These are phyloP conservation scores for Phalacrocorax pelagicus DNA, from an alignment of 2,113 vertebrate genomes.

Conservation along the genomic window DNA sequence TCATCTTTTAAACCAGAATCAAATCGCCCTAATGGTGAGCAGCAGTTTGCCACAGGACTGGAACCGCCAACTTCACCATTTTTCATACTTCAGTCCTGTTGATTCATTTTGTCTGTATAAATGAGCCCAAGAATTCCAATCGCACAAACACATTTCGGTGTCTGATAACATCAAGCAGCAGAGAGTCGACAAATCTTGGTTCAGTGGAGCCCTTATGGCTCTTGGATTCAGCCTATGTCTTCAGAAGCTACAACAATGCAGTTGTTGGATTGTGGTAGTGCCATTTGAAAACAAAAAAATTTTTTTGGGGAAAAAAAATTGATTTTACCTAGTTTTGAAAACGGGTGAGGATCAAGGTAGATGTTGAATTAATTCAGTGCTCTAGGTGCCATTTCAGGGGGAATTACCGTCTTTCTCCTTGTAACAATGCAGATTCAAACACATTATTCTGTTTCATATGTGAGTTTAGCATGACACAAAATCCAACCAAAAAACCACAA, in stretches of 20 bases:
- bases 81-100: not conserved
- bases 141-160: not conserved
- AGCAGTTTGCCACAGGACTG: not conserved
- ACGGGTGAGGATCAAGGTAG: not conserved
- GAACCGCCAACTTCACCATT: not conserved
- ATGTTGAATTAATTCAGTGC: not conserved
- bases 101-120: not conserved
- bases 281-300: not conserved
- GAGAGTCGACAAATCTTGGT: not conserved
- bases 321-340: not conserved
- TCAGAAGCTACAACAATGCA: not conserved
- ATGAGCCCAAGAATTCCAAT: not conserved
- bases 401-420: not conserved
- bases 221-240: not conserved
- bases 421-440: conserved; percentile 5
- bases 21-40: not conserved
- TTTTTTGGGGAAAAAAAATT: not conserved
- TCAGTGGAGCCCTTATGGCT: not conserved
- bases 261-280: not conserved
- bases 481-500: conserved; percentile 29
- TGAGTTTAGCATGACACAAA: conserved; percentile 49
- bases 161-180: not conserved
- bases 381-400: not conserved
- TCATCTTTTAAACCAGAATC: not conserved
- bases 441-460: conserved; percentile 19